These are phyloP conservation scores for Psammodynastes pulverulentus DNA, from an alignment of 2,113 vertebrate species.

Conservation along the genomic window DNA sequence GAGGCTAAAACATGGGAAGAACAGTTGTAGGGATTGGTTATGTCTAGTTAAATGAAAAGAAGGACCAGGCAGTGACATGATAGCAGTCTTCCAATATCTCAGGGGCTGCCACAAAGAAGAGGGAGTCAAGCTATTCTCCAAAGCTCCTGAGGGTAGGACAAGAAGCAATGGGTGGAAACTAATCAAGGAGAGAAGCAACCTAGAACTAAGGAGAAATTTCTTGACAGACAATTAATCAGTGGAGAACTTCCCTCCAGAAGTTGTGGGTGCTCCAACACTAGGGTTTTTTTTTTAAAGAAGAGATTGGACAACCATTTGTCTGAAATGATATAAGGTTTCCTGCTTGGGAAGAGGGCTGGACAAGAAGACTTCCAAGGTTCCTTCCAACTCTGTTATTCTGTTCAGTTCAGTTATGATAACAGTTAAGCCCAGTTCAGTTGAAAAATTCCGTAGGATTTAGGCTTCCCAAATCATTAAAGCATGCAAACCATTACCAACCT, in stretches of 20 bases:
- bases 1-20: not conserved
- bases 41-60: not conserved
- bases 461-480: not conserved
- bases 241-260: not conserved
- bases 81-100: not conserved
- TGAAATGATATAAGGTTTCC: not conserved
- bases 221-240: not conserved
- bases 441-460: not conserved
- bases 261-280: not conserved
- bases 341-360: not conserved
- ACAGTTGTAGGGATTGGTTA: not conserved
- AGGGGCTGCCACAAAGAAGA: not conserved
- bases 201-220: not conserved
- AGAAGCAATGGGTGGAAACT: not conserved
- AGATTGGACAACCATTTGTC: not conserved
- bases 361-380: not conserved
- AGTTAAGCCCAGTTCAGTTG: not conserved
- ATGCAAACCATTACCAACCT: slow-evolving; percentile 61
- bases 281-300: not conserved
- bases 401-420: not conserved
- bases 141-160: not conserved
- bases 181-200: not conserved
- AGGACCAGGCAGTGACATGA: not conserved
- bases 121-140: not conserved
- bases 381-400: not conserved